Evolutionary conservation across 92 coral and sea anemone genomes (phyloP).

Genomic region (Isaurus tuberculatus): DNA sequence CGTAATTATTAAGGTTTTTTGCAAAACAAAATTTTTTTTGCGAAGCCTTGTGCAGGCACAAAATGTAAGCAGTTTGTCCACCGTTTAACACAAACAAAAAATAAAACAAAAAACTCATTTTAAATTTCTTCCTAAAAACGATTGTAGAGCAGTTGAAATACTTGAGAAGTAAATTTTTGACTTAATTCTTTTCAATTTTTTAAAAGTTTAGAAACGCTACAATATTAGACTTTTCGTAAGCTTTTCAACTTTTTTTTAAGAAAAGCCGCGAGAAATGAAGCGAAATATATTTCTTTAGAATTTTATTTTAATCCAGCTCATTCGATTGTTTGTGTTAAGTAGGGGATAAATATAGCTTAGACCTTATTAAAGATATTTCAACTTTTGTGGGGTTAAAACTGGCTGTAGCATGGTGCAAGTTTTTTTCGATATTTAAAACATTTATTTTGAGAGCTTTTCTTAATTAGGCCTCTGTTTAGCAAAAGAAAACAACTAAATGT

Average conservation of each 20-base stretch:
- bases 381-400: too few species aligned
- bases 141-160: not conserved
- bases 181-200: not conserved
- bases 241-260: constrained; percentile 13
- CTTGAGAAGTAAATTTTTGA: not conserved
- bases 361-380: too few species aligned
- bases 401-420: too few species aligned
- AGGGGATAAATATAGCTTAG: too few species aligned
- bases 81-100: not conserved
- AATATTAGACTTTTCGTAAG: constrained; percentile 31
- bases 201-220: not conserved
- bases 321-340: too few species aligned
- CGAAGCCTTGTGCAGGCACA: not conserved
- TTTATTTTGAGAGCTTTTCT: constrained; percentile 1
- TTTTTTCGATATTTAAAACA: not conserved
- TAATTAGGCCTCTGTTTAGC: not conserved
- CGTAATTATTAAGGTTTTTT: not conserved
- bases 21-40: not conserved
- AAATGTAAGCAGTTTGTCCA: not conserved
- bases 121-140: not conserved
- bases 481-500: not conserved
- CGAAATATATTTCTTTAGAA: too few species aligned
- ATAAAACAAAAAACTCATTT: not conserved
- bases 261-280: too few species aligned
- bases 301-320: too few species aligned